Base-by-base conservation (phyloP, 2,888 invertebrate species). In the Nephrotoma flavescens region DNA sequence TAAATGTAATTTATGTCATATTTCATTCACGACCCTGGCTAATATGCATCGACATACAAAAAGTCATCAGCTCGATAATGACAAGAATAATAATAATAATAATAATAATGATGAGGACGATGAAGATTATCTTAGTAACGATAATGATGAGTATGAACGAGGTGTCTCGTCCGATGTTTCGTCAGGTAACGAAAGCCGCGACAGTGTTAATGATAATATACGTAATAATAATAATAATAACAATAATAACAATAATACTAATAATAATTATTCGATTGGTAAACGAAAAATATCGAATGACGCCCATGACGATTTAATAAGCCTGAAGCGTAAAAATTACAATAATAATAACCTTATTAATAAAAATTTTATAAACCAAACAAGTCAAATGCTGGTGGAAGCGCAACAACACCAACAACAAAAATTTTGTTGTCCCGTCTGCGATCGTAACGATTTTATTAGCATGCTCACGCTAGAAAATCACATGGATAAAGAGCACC, bases 31-130 rank as follows among this genome's bases (percentile, higher is more conserved):
- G 47, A 96, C 96, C 12, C 96, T 96, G 90, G 96, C 96, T 42
- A 96, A 96, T 91, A 96, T 97, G 96, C 96, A 96, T 90, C 92
- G 96, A 57, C 97, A 97, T 91, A 94, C 95, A 93, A 93, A 96
- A 87, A 96, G 95, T 2, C 95, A 95, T 90, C 93, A 93, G 87
- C 90, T 90, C 86, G 90, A 90, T 52, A 41, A 45, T 41, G 42
- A 84, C 6, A 84, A 84, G n/a, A 84, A 84, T 15, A 90, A 90
- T 86, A 89, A 90, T 86, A 90, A 90, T 86, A 89, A 90, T 86
- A 90, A 90, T 88, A 89, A 87, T 44, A 88, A 88, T 45, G 88
- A 88, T 4, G 88, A 88, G n/a, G 88, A 88, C 47, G 87, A 44
- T 15, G 19, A 85, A 44, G 42, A 85, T 45, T 42, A 85, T 44